Evolutionary conservation across 2,113 vertebrate genomes (phyloP).

Genomic region (Gorsachius goisagi): DNA sequence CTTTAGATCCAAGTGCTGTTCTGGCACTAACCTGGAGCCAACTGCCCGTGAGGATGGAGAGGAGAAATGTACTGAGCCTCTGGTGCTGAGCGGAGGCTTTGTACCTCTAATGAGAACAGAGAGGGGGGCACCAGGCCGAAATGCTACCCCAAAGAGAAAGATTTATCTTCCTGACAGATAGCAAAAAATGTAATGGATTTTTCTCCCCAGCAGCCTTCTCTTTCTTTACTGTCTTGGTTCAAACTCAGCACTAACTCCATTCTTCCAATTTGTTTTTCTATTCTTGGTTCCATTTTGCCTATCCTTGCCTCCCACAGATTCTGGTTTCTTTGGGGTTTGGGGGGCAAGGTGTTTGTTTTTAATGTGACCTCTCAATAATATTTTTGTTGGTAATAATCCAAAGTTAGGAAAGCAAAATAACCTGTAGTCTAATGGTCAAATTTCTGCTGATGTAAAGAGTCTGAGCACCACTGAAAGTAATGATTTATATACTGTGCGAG

Average conservation of each 20-base stretch:
- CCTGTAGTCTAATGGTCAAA: neutral
- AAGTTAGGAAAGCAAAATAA: neutral
- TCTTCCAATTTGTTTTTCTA: neutral
- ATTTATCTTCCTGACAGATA: conserved; percentile 8
- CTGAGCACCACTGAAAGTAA: neutral
- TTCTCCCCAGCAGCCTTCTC: neutral
- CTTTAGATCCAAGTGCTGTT: neutral
- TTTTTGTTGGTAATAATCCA: neutral
- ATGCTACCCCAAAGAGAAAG: neutral
- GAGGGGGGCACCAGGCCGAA: neutral
- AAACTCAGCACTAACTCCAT: neutral
- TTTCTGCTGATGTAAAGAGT: neutral
- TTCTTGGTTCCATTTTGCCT: neutral
- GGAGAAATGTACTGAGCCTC: neutral
- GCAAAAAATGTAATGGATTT: neutral
- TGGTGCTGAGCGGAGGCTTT: neutral
- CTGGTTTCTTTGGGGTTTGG: neutral
- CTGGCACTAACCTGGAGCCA: neutral
- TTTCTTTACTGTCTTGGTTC: neutral
- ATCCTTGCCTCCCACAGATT: neutral
- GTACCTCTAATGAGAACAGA: neutral
- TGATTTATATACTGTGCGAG: neutral
- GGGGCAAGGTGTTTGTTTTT: neutral
- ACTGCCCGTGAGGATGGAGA: accelerated
- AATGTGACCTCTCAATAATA: neutral